These are phyloP conservation scores for Drosophila sucinea DNA, from an alignment of 1,140 invertebrate species.

Conservation along the genomic window DNA sequence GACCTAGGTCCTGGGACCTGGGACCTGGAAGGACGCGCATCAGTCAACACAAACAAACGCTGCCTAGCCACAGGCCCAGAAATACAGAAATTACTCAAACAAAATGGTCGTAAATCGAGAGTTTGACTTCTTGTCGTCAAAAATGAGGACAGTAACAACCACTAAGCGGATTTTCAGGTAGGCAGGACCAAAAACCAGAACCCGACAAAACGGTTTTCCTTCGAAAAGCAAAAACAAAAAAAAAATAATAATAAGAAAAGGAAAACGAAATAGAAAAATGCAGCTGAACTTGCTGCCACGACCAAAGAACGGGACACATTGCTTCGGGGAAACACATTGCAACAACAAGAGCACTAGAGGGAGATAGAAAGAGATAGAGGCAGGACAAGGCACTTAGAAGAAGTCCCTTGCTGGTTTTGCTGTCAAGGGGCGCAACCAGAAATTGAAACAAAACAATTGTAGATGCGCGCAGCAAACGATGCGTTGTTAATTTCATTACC, in stretches of 20 bases:
- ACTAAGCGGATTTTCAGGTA: conserved; percentile 72
- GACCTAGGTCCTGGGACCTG: conserved; percentile 16
- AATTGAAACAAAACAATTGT: conserved; percentile 80
- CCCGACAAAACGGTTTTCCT: conserved; percentile 37
- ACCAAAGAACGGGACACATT: background rate
- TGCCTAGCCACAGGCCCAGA: conserved; percentile 20
- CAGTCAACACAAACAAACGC: conserved; percentile 41
- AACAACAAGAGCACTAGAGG: conserved; percentile 22
- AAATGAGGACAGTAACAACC: conserved; percentile 70
- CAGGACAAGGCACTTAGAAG: conserved; percentile 41
- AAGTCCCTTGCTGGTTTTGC: conserved; percentile 26
- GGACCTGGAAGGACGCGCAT: conserved; percentile 35
- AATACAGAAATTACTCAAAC: conserved; percentile 76
- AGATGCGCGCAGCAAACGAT: conserved; percentile 75
- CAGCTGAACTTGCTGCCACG: conserved; percentile 37
- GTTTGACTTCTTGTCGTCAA: conserved; percentile 82
- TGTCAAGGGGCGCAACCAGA: conserved; percentile 59
- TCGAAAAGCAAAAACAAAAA: conserved; percentile 37
- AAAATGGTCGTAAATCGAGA: conserved; percentile 83
- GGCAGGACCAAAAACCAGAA: conserved; percentile 24
- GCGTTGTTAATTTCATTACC: conserved; percentile 77
- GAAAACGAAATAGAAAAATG: conserved; percentile 9
- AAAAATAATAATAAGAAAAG: background rate
- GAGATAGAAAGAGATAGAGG: background rate
- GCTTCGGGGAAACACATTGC: conserved; percentile 53